Conservation (phyloP, 2,888 invertebrate genomes). For the Yponomeuta cagnagella region DNA sequence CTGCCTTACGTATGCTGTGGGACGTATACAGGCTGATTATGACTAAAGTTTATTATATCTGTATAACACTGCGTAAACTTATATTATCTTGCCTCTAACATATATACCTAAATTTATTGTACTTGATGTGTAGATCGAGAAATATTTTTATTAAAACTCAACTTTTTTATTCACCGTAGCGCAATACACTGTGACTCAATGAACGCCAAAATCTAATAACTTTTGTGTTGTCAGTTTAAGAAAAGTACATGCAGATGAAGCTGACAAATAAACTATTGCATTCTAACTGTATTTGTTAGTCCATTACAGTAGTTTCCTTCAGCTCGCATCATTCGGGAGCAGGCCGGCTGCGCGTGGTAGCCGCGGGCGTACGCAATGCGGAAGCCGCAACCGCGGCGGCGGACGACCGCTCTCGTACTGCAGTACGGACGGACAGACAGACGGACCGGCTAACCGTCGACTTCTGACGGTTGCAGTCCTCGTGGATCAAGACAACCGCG, state of each 20-base stretch:
- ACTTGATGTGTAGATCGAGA: background rate
- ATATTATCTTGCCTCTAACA: too few relatives aligned
- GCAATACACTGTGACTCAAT: background rate
- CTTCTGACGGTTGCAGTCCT: background rate
- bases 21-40: too few relatives aligned
- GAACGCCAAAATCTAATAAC: background rate
- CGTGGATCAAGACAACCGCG: background rate
- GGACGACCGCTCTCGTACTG: background rate
- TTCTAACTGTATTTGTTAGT: too few relatives aligned
- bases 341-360: constrained; percentile 11
- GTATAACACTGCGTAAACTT: too few relatives aligned
- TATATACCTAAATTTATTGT: background rate
- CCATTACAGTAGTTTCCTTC: too few relatives aligned
- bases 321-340: background rate
- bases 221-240: background rate
- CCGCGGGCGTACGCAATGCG: constrained; percentile 16
- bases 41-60: too few relatives aligned
- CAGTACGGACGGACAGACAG: background rate
- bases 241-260: background rate
- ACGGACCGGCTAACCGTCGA: background rate
- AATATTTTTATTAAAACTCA: background rate
- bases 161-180: background rate
- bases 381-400: constrained; percentile 14
- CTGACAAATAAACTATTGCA: too few relatives aligned
- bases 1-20: too few relatives aligned